Base-by-base conservation (phyloP, 1,140 invertebrate species). In the Trichoplusia ni region DNA sequence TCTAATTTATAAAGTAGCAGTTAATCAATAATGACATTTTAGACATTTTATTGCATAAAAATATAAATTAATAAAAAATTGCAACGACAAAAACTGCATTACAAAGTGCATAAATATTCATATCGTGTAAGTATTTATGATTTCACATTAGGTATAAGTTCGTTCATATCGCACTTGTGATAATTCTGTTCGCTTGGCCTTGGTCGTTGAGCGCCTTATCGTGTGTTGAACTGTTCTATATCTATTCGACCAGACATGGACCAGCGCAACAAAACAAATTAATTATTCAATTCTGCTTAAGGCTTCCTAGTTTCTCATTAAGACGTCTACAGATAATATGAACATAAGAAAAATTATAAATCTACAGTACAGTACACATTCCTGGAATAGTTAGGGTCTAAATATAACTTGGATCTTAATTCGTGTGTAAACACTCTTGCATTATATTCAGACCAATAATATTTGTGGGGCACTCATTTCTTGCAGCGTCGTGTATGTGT, bases 191-290 rank as follows among this genome's bases (percentile, higher is more conserved):
- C 72, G 69, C 47, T 78, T 80, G 84, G 83, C 86, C 86, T 89
- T 89, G 86, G 68, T 73, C 82, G 82, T 82, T 75, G 79, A 79
- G 80, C 79, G 78, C 81, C 81, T 90, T 90, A 89, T 90, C 87
- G 87, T 90, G 64, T 89, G 87, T 87, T 89, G 87, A 90, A 90
- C 87, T 82, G 75, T 66, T 79, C 75, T 85, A 73, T 79, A 82
- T 82, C 81, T 76, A 69, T 68, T 51, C 64, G 58, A 69, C 68
- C 77, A 77, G 75, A 73, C 70, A 71, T 64, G 70, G 68, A 54
- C 71, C 75, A n/a, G n/a, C n/a, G n/a, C n/a, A n/a, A n/a, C n/a
- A 77, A 65, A 61, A 53, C 37, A 16, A 35, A 35, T 51, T 59
- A 75, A 69, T 72, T 78, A 72, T 71, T n/a, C n/a, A n/a, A n/a